Percentiles rank a stretch among this genome's conserved stretches.
These are phyloP conservation scores for Doris montereyensis DNA, from an alignment of 2,888 invertebrate species.

Conservation along the genomic window DNA sequence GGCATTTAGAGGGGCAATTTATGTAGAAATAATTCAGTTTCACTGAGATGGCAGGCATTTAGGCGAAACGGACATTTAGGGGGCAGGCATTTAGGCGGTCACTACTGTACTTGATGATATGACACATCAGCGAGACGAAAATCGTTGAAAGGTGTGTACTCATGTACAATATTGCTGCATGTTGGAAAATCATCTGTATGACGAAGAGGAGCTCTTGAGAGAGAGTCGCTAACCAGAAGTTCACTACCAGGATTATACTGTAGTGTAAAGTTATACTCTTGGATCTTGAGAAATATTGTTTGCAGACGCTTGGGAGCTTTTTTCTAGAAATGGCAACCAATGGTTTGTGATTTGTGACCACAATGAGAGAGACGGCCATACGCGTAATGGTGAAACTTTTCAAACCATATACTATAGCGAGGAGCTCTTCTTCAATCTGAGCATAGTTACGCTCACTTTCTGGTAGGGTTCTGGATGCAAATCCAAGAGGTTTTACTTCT, in stretches of 20 bases:
- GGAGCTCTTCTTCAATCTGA: constrained; percentile 49
- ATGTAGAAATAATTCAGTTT: too few relatives aligned
- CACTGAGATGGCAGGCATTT: too few relatives aligned
- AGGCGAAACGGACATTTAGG: too few relatives aligned
- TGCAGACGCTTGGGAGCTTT: constrained; percentile 45
- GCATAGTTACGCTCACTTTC: constrained; percentile 36
- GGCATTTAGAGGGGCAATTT: too few relatives aligned
- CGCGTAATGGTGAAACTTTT: constrained; percentile 45
- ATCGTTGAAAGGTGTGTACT: too few relatives aligned
- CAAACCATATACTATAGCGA: constrained; percentile 40
- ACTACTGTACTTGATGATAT: too few relatives aligned
- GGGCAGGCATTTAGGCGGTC: too few relatives aligned
- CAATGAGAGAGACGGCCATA: constrained; percentile 32
- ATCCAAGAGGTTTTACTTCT: constrained; percentile 45
- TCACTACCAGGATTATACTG: constrained; percentile 42
- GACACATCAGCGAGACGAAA: too few relatives aligned
- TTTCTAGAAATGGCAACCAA: constrained; percentile 42
- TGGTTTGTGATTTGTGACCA: constrained; percentile 44
- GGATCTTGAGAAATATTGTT: constrained; percentile 39
- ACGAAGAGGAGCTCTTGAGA: too few relatives aligned
- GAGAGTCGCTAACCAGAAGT: too few relatives aligned
- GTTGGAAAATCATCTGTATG: too few relatives aligned
- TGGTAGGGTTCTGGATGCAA: constrained; percentile 40
- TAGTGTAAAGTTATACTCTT: constrained; percentile 43
- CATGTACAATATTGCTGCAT: too few relatives aligned